Evolutionary conservation across 2,888 invertebrate genomes (phyloP), one percentile per base, ranked within the genome.

Genomic region (Acanthoscelides obtectus): DNA sequence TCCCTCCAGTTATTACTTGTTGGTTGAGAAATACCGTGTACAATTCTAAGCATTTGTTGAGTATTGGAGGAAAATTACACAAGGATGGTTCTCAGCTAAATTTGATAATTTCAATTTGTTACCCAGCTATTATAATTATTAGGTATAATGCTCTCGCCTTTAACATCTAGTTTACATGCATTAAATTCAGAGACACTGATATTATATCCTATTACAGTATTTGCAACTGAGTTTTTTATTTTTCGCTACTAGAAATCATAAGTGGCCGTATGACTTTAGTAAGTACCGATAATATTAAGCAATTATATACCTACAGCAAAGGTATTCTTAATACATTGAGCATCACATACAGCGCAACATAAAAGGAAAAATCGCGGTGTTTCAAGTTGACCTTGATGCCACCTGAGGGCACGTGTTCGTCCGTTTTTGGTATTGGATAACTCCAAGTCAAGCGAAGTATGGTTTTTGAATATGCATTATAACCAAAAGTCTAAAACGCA

Each of bases 181-280:
- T 75, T 72, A 77, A 78, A 74, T 75, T 77, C 77, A 77, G 74
- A 79, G 78, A 81, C 80, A 81, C 73, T 78, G 77, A 80, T 80
- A 80, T 78, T 79, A 76, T 73, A 68, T 68, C 17, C 22, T 22
- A 20, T 22, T 68, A 25, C 66, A 69, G 70, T 73, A 73, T 76
- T 77, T 73, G 79, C 75, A 76, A 75, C 76, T 75, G 73, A 78
- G 76, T 74, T 76, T 74, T 71, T 76, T 76, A 73, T 75, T 68
- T 72, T 74, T 75, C 45, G 70, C 70, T 69, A 70, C 70, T 27
- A 45, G 17, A 70, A 72, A 76, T 75, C 72, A 77, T 70, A 76
- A 69, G 72, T 71, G 69, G 69, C 71, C 72, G 72, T 70, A 71
- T 72, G 69, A 67, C 66, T 25, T 70, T 67, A 70, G 74, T 76